A percentile compares a stretch with the other conserved stretches of the same genome.
Conservation (phyloP, 2,888 invertebrate species). For the Chymomyza amoena region DNA sequence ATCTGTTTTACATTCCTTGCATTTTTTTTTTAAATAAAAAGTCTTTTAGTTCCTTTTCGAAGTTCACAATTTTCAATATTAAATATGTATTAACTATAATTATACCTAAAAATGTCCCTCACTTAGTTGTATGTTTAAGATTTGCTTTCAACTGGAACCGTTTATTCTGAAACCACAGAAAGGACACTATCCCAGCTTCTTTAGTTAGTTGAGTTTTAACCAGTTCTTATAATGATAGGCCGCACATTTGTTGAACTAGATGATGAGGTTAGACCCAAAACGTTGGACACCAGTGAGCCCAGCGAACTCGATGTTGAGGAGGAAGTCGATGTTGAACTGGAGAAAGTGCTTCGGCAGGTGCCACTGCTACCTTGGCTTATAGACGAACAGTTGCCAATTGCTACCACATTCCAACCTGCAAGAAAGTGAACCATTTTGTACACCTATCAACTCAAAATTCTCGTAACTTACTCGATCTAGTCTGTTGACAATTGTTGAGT, state of each 20-base stretch:
- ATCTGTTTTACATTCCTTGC: no score
- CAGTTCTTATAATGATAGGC: slow-evolving; percentile 29
- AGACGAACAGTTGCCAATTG: not conserved
- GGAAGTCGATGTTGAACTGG: slow-evolving; percentile 1
- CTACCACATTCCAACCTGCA: not conserved
- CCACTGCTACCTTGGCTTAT: not conserved
- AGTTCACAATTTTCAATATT: no score
- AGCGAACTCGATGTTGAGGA: not conserved
- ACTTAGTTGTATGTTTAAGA: no score
- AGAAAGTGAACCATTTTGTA: not conserved
- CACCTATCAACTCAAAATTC: no score
- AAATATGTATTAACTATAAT: no score
- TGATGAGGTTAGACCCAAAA: slow-evolving; percentile 23
- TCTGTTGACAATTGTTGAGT: slow-evolving; percentile 6
- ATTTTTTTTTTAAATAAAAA: no score
- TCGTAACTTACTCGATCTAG: not conserved
- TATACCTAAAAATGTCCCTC: no score
- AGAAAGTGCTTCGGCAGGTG: not conserved
- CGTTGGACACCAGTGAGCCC: slow-evolving; percentile 22
- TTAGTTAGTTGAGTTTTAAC: not conserved
- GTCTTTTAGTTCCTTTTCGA: no score
- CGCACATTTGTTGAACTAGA: slow-evolving; percentile 26
- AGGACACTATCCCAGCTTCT: no score
- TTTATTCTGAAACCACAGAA: no score
- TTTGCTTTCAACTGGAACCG: no score